Evolutionary conservation across 2,113 vertebrate species (phyloP).

Genomic region (Gymnogyps californianus): DNA sequence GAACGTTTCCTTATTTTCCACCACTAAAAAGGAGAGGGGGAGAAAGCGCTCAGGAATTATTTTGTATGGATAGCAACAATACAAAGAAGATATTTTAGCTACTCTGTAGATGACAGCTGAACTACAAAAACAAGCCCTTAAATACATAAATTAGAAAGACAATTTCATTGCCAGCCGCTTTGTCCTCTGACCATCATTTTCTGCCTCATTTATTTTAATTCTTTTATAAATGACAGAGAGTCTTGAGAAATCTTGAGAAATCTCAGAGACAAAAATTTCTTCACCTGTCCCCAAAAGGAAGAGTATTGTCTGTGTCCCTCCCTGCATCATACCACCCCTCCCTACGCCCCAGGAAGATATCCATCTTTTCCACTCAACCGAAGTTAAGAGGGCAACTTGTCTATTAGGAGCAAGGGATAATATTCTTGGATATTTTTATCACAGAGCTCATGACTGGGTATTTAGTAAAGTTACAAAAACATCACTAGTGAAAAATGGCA

Average conservation of each 20-base stretch:
- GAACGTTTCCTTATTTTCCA: background rate
- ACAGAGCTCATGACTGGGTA: background rate
- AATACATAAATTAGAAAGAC: background rate
- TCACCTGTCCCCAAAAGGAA: background rate
- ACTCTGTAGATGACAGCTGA: background rate
- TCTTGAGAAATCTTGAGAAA: background rate
- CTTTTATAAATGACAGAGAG: background rate
- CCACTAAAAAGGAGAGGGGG: background rate
- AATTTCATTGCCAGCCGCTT: background rate
- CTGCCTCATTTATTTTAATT: background rate
- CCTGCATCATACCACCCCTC: background rate
- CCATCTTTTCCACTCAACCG: background rate
- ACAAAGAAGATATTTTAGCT: background rate
- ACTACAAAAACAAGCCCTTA: background rate
- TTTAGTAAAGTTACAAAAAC: background rate
- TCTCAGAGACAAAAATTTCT: background rate
- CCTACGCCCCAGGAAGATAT: background rate
- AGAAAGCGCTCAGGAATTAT: background rate
- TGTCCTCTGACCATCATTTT: background rate
- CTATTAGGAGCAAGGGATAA: background rate
- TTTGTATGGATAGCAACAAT: background rate
- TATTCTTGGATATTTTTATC: background rate
- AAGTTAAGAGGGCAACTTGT: background rate
- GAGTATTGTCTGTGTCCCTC: background rate
- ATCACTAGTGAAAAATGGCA: background rate